Evolutionary conservation across 2,113 vertebrate genomes (phyloP).

Genomic region (Azemiops feae): DNA sequence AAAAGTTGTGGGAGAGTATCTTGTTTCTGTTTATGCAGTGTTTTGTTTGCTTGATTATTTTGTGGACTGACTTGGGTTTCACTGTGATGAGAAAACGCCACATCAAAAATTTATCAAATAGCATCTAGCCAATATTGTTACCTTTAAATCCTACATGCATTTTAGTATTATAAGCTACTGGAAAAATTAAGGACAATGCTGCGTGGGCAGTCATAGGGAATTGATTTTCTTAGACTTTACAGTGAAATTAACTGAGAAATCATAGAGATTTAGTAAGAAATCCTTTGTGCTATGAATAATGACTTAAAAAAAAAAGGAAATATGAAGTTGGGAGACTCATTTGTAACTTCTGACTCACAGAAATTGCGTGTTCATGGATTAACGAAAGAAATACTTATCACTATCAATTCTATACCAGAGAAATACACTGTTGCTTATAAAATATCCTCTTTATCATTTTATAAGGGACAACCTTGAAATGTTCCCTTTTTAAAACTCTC

Average conservation of each 20-base stretch:
- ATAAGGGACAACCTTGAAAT: neutral
- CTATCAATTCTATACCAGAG: neutral
- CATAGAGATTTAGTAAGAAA: neutral
- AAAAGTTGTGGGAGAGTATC: neutral
- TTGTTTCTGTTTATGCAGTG: neutral
- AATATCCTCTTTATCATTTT: neutral
- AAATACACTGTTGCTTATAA: neutral
- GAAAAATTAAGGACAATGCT: neutral
- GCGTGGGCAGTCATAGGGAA: neutral
- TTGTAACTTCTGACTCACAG: neutral
- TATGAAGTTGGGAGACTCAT: neutral
- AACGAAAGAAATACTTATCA: no score
- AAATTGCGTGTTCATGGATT: neutral
- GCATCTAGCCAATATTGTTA: neutral
- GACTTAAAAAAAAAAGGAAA: neutral
- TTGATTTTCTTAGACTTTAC: neutral
- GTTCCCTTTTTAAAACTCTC: neutral
- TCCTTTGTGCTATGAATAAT: neutral
- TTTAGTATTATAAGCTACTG: neutral
- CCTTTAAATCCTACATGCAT: neutral
- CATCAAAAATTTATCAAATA: neutral
- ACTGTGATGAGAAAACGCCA: neutral
- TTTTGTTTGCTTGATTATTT: neutral
- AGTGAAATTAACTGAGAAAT: neutral
- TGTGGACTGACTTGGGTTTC: neutral